Evolutionary conservation across 1,140 invertebrate genomes (phyloP), one percentile per base, ranked within the genome.

Genomic region (Drosophila triauraria): DNA sequence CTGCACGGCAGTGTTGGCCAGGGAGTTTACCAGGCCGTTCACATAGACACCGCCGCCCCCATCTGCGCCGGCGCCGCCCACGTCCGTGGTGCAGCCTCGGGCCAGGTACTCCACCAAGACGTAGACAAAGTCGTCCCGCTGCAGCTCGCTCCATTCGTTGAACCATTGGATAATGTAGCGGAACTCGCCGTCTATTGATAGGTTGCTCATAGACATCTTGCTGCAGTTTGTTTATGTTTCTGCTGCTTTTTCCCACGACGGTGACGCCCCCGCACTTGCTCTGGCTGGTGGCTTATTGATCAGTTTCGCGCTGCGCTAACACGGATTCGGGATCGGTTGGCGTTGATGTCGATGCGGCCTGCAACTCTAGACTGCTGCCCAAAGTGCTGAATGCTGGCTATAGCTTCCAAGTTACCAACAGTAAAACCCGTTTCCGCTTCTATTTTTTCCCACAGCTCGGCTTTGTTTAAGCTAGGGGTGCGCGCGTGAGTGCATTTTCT

Each of bases 81-180:
- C 64, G 43, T 94, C 94, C 35, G 94, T 93, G 2, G 93, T 75
- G 93, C 32, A 67, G 35, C 65, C 5, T 93, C 93, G 17, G n/a
- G 91, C 92, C 57, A 96, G 94, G 76, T 95, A 95, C 69, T 96
- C 96, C 42, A 96, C 93, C 15, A 98, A 93, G 58, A 98, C 94
- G 23, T 95, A 95, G 38, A 98, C 83, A 92, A 98, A 98, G 92
- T 98, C 97, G 68, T 95, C 95, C 58, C 96, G 94, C 92, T 98
- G 97, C 93, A 98, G 94, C 80, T 97, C 96, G 88, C 97, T 98
- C 95, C 97, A 98, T 91, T 98, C 96, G 82, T 95, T 94, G 92
- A 98, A 98, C 97, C 97, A 98, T 91, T 97, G 95, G 38, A 96
- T 92, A 59, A 97, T 93, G 91, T 97, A 97, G 53, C 96, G 94